These are phyloP conservation scores for Eupithecia inturbata DNA, from an alignment of 2,888 invertebrate genomes.

Conservation along the genomic window DNA sequence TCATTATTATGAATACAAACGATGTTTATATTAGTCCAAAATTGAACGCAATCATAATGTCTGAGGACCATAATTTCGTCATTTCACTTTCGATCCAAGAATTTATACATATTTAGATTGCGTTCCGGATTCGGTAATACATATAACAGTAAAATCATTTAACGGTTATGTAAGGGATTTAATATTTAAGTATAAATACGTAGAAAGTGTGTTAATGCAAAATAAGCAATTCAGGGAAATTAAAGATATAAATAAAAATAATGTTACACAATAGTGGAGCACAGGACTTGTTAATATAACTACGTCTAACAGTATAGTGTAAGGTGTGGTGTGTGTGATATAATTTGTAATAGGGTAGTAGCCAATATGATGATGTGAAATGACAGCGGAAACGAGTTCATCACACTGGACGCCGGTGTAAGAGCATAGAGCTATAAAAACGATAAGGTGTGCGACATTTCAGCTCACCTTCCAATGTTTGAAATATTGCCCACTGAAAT, in stretches of 20 bases:
- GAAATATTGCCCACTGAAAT: neutral
- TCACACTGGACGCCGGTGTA: conserved; percentile 56
- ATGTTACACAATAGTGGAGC: conserved; percentile 39
- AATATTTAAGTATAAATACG: conserved; percentile 35
- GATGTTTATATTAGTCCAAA: conserved; percentile 34
- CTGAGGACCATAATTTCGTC: conserved; percentile 45
- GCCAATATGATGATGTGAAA: conserved; percentile 35
- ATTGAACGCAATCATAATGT: conserved; percentile 38
- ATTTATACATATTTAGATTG: conserved; percentile 17
- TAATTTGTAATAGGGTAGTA: conserved; percentile 44
- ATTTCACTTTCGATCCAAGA: conserved; percentile 50
- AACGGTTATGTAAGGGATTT: conserved; percentile 48
- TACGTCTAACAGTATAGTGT: conserved; percentile 52
- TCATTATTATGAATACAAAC: conserved; percentile 35
- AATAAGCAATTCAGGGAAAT: conserved; percentile 40
- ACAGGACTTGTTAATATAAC: conserved; percentile 29
- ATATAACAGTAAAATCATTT: conserved; percentile 40
- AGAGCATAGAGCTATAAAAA: conserved; percentile 32
- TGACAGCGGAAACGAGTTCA: conserved; percentile 65
- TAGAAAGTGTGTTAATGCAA: conserved; percentile 41
- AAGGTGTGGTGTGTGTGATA: conserved; percentile 60
- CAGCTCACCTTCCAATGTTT: neutral
- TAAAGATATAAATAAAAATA: conserved; percentile 13
- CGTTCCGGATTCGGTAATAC: conserved; percentile 48
- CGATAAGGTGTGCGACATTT: neutral